Percentiles rank a stretch among this genome's conserved stretches.
phyloP scores from a whole-genome alignment of 1,140 invertebrate genomes.

The Chelonus insularis region DNA sequence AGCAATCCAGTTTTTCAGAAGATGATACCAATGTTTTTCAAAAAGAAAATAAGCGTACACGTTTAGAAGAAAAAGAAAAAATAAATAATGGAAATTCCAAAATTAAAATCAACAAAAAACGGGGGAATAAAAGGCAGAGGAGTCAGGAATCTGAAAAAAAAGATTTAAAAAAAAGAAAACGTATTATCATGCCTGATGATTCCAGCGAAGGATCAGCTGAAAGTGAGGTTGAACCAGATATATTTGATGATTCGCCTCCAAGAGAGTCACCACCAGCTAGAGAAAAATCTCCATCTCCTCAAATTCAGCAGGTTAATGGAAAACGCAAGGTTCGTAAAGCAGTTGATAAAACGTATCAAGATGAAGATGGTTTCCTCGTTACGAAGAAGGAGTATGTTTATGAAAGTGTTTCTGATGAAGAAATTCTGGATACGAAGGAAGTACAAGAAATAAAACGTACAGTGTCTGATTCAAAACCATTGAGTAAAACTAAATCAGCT shows the following conservation, averaged over 20 bases:
- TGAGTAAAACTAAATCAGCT: conserved; percentile 29
- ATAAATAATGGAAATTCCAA: conserved; percentile 20
- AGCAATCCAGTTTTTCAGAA: no score
- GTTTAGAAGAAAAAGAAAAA: conserved; percentile 14
- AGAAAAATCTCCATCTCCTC: conserved; percentile 37
- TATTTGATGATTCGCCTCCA: conserved; percentile 26
- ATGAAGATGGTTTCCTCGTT: conserved; percentile 52
- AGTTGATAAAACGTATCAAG: conserved; percentile 46
- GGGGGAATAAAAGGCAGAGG: conserved; percentile 40
- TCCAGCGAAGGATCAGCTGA: conserved; percentile 37
- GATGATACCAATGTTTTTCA: not conserved
- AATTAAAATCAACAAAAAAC: conserved; percentile 29
- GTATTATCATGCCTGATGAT: conserved; percentile 43
- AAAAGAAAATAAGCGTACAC: no score
- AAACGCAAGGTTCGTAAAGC: conserved; percentile 48
- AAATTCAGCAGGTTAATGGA: conserved; percentile 33
- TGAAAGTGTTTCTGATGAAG: conserved; percentile 49
- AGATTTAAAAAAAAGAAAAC: conserved; percentile 44
- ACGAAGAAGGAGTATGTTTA: conserved; percentile 50
- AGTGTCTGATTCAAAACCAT: conserved; percentile 14
- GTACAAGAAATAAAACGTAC: conserved; percentile 18
- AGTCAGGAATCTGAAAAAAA: conserved; percentile 35
- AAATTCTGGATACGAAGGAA: conserved; percentile 30
- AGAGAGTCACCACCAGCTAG: conserved; percentile 24
- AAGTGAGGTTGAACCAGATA: conserved; percentile 38